These are phyloP conservation scores for Popillia japonica DNA, from an alignment of 1,140 invertebrate species.

Conservation along the genomic window DNA sequence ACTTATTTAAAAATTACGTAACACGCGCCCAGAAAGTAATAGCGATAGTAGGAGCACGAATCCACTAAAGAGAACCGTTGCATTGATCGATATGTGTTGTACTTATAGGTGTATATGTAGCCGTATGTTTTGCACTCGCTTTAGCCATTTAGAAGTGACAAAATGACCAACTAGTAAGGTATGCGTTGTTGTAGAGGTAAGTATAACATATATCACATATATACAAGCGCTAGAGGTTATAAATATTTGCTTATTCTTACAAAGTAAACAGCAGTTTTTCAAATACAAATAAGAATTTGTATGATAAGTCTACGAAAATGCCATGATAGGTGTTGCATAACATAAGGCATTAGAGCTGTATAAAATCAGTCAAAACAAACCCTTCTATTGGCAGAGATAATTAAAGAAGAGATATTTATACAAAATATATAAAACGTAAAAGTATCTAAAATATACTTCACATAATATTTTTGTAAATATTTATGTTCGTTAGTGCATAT, in stretches of 20 bases:
- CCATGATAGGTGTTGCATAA: too few relatives aligned
- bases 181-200: not conserved
- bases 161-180: not conserved
- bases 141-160: conserved; percentile 9
- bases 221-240: too few relatives aligned
- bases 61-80: not conserved
- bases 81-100: not conserved
- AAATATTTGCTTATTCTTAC: too few relatives aligned
- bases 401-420: too few relatives aligned
- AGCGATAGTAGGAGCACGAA: not conserved
- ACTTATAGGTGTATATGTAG: not conserved
- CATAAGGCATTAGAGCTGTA: too few relatives aligned
- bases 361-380: too few relatives aligned
- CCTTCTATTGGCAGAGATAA: too few relatives aligned
- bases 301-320: too few relatives aligned
- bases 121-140: not conserved
- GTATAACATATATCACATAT: not conserved
- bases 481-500: not conserved
- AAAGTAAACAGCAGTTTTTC: too few relatives aligned
- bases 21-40: not conserved
- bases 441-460: too few relatives aligned
- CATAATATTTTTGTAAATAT: not conserved
- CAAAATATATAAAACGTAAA: too few relatives aligned
- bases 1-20: conserved; percentile 1
- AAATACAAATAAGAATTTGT: too few relatives aligned